Evolutionary conservation across 2,797 vertebrate species (phyloP), one percentile per base, ranked within the genome.

Genomic region (Carcharodon carcharias): DNA sequence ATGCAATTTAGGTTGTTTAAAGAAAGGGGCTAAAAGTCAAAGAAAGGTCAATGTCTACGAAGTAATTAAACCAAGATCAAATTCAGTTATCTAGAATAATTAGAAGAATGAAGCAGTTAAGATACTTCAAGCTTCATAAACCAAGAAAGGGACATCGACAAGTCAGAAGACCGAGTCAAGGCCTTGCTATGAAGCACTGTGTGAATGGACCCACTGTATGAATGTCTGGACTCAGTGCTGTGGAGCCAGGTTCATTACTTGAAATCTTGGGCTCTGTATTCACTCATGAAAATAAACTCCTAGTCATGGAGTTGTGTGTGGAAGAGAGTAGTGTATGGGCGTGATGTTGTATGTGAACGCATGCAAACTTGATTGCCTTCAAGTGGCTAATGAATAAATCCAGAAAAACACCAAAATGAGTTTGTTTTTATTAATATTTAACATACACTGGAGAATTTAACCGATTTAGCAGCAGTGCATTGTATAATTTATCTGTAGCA

Each of bases 381-480:
- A 98, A 98, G 98, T 98, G 98, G 98, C 98, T 98, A 98, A 98
- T 98, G 89, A 97, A 97, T 97, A 98, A 98, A 98, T 98, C 98
- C 98, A 98, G 97, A 96, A 97, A 97, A 98, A 98, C 98, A 98
- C 98, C 98, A 98, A 97, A 98, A 98, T 97, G 97, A 98, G 94
- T 95, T 97, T 97, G 97, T 96, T 97, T 96, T 97, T 97, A 97
- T 98, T 97, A 98, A 98, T 99, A 98, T 98, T 95, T 98, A 98
- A 97, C 98, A 98, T 98, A 99, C 99, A 99, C 99, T 99, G 99
- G 99, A 99, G 98, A 98, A 97, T 98, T 97, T 98, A 98, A 98
- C 98, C 98, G 97, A 98, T 98, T 98, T 98, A 98, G 98, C 98
- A 98, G 98, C 98, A 98, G 98, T 97, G 97, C 97, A 97, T 98